Percentiles rank a stretch among this genome's conserved stretches.
These are phyloP conservation scores for Oreochromis aureus DNA, from an alignment of 2,113 vertebrate genomes.

Conservation along the genomic window DNA sequence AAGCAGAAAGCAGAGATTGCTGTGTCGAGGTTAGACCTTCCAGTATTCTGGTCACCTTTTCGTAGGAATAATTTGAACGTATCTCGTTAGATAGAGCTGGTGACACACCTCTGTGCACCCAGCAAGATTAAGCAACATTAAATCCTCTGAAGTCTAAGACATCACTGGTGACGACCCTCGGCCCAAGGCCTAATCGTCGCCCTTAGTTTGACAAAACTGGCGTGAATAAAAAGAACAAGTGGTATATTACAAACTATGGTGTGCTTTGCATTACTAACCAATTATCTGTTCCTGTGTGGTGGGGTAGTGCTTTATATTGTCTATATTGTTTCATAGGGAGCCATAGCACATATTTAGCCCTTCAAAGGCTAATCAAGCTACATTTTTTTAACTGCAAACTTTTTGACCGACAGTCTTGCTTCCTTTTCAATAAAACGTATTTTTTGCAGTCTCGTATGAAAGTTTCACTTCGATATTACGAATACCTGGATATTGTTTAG, in stretches of 20 bases:
- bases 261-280: background rate
- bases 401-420: background rate
- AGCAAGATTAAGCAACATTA: background rate
- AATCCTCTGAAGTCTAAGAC: background rate
- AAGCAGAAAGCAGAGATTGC: slow-evolving; percentile 97
- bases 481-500: background rate
- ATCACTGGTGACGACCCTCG: background rate
- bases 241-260: background rate
- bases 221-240: background rate
- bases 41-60: background rate
- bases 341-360: background rate
- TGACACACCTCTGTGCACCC: background rate
- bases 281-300: background rate
- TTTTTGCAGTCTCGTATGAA: background rate
- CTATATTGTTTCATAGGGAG: background rate
- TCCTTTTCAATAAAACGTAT: background rate
- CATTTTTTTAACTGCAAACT: background rate
- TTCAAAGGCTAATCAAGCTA: background rate
- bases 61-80: background rate
- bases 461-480: background rate
- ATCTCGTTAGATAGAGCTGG: background rate
- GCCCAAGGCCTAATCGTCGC: background rate
- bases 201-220: background rate
- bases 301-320: background rate
- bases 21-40: slow-evolving; percentile 82